Evolutionary conservation across 2,888 invertebrate genomes (phyloP).

Genomic region (Leucania comma): DNA sequence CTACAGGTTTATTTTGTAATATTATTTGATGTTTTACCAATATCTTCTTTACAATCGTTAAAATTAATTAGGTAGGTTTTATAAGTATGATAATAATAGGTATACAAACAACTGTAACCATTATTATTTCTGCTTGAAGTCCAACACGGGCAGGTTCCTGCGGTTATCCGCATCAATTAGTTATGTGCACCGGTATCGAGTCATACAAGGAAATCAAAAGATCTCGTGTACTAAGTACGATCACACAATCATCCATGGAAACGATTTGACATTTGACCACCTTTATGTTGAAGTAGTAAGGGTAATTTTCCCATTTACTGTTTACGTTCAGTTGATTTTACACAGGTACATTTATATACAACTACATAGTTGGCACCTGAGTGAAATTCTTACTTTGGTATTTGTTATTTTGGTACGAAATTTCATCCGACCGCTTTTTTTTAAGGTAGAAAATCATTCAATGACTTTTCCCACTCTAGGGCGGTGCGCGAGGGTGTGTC

Average conservation of each 20-base stretch:
- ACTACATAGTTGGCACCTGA: background rate
- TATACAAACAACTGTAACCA: background rate
- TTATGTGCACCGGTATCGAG: slow-evolving; percentile 2
- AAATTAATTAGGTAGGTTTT: background rate
- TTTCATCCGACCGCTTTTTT: too few species aligned
- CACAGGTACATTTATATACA: too few species aligned
- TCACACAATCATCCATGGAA: too few species aligned
- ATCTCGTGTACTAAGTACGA: background rate
- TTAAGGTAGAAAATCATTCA: too few species aligned
- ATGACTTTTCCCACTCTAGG: too few species aligned
- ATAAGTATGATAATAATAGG: too few species aligned
- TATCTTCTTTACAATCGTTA: background rate
- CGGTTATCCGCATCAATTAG: slow-evolving; percentile 8
- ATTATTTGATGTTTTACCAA: background rate
- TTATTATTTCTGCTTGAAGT: background rate
- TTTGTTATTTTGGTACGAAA: too few species aligned
- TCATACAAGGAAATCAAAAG: slow-evolving; percentile 27
- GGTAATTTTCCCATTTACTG: background rate
- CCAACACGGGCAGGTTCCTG: background rate
- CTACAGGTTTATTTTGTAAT: background rate
- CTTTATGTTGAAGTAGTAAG: background rate
- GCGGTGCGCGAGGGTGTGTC: too few species aligned
- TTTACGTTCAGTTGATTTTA: background rate
- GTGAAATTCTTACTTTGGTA: too few species aligned
- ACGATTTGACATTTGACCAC: background rate